Conservation (phyloP, 1,140 invertebrate species). For the Riptortus pedestris region DNA sequence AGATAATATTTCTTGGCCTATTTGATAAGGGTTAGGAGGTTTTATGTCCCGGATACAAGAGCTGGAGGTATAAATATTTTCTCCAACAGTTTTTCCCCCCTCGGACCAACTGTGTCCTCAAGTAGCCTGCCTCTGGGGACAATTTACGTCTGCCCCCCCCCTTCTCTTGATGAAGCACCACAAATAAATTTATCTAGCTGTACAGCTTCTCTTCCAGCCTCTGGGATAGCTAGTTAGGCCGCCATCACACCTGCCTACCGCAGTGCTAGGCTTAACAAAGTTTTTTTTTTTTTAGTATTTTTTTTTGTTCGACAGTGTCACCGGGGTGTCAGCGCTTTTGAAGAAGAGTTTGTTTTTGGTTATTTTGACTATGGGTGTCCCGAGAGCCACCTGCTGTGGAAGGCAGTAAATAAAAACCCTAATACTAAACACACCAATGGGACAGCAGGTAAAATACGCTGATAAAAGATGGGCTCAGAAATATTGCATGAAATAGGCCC, state of each 20-base stretch:
- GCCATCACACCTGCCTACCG: background rate
- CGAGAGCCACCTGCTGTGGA: too few species aligned
- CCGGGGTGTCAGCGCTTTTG: background rate
- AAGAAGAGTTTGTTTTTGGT: too few species aligned
- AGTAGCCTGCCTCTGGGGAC: background rate
- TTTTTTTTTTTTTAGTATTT: background rate
- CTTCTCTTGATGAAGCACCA: background rate
- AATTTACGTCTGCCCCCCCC: background rate
- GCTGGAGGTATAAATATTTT: background rate
- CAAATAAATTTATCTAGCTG: background rate
- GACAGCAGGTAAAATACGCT: too few species aligned
- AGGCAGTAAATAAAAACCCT: too few species aligned
- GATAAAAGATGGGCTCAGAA: too few species aligned
- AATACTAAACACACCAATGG: too few species aligned
- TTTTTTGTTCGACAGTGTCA: background rate
- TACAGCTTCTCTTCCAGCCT: too few species aligned
- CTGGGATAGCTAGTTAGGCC: background rate
- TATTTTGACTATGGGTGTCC: too few species aligned
- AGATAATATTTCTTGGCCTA: too few species aligned
- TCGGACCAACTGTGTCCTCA: background rate
- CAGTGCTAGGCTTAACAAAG: background rate
- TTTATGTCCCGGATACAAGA: background rate
- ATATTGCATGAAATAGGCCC: too few species aligned
- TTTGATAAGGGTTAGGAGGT: background rate
- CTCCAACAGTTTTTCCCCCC: background rate